A percentile compares a stretch with the other conserved stretches of the same genome.
Evolutionary conservation across 2,113 vertebrate species (phyloP).

Genomic region (Hydrolagus affinis): DNA sequence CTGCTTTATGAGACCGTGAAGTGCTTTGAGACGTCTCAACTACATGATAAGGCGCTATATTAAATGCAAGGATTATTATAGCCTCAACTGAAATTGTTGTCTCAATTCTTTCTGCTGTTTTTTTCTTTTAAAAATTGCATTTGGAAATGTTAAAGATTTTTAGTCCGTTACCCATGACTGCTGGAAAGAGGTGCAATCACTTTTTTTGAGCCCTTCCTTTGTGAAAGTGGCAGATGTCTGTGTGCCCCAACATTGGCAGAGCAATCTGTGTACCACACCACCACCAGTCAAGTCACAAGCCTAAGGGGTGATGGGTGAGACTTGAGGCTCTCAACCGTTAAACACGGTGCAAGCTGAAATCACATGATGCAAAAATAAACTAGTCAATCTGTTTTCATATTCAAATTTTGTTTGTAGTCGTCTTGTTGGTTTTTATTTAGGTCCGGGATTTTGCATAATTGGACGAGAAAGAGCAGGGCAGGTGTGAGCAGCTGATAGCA

Average conservation of each 20-base stretch:
- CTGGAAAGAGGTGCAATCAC: not conserved
- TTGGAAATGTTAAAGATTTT: not conserved
- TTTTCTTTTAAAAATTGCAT: not conserved
- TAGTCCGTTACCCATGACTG: not conserved
- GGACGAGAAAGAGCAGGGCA: not conserved
- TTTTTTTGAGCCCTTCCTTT: not conserved
- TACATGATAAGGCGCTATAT: no score
- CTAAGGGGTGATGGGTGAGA: no score
- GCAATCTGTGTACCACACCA: no score
- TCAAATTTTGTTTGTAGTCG: not conserved
- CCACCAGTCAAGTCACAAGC: no score
- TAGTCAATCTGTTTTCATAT: no score
- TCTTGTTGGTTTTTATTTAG: conserved; percentile 24
- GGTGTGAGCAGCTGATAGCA: not conserved
- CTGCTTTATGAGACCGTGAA: no score
- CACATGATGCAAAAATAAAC: not conserved
- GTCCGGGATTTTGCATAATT: not conserved
- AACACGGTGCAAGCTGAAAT: no score
- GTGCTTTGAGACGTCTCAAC: no score
- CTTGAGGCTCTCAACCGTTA: no score
- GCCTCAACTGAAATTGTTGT: no score
- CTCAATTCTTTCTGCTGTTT: not conserved
- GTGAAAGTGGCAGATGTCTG: conserved; percentile 1
- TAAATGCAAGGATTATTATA: no score
- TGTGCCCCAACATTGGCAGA: no score